Base-by-base conservation (phyloP, 2,797 vertebrate genomes). In the Manis javanica region DNA sequence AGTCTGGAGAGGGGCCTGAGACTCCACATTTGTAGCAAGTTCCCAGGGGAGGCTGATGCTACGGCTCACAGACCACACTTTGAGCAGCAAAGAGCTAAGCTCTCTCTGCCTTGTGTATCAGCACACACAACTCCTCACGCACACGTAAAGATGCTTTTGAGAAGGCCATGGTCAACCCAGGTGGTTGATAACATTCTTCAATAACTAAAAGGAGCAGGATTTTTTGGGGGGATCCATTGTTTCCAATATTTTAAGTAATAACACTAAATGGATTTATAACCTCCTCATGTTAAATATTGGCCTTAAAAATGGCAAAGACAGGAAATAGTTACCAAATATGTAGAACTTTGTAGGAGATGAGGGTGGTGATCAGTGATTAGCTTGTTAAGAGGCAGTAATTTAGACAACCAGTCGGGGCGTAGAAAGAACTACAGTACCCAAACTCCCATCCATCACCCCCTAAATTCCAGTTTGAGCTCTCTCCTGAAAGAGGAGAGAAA, bases 341-440 rank as follows among this genome's bases (percentile, higher is more conserved):
- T 69, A 94, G 95, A 97, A 79, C 0, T 0, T 46, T 0, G 8
- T 55, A 91, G 77, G 95, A 95, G 94, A 37, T 0, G 14, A 61
- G 53, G 55, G 64, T 91, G 97, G 64, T 92, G 97, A 98, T 69
- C 81, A 97, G 96, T 77, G 93, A 74, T 63, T 94, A 21, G 21
- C 68, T 92, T 87, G 39, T 12, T 66, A 72, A 68, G 39, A 88
- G 89, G 95, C 84, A 89, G 95, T 59, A 75, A 97, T 96, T 98
- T 97, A 89, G 96, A 87, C 97, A 94, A 85, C 81, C 93, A 96
- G 0, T 13, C 0, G 4, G 79, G 68, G 63, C 85, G 78, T n/a
- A 59, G 75, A 71, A 95, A 94, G 85, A 5, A 0, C 84, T 74
- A n/a, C 29, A n/a, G 29, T 57, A 12, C 53, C 96, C 42, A 64